Base-by-base conservation (phyloP, 2,888 invertebrate species). In the Ellobium chinense region DNA sequence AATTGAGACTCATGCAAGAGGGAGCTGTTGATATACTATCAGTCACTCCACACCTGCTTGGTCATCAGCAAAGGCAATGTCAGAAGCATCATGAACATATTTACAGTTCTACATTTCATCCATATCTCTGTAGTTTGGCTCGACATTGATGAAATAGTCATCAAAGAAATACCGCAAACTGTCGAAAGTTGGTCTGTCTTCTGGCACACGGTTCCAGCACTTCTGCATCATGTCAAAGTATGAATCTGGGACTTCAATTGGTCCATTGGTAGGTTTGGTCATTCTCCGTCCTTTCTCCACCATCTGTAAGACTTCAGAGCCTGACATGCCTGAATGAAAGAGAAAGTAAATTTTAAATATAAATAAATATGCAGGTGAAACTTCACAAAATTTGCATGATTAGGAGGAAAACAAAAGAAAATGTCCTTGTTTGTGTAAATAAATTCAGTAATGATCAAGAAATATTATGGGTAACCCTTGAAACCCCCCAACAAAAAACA, bases 161-260 rank as follows among this genome's bases (percentile, higher is more conserved):
- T 93, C 92, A 85, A 93, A 93, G 83, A 90, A 91, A 77, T 87
- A 87, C 65, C 92, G 88, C 7, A 93, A 88, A 94, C 97, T 98
- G 93, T 98, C 98, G 93, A 99, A 99, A 0, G 99, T 99, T 36
- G 99, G 99, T 91, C 99, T 94, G 91, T 97, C 97, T 90, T 99
- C 99, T 0, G 99, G 97, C 86, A 96, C 96, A 56, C 87, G 78
- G 63, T 99, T 98, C 99, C 99, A 99, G 93, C 98, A 98, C 91
- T 97, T 97, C 73, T 98, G 94, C 97, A 99, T 98, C 87, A 97
- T 95, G 90, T 96, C 95, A 94, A 99, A 99, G 84, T 99, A 97
- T 89, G 97, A 96, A 91, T 98, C 98, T 2, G 99, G 98, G 87
- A 99, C 95, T 1, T 91, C 90, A 9, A 91, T 83, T 1, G 87